phyloP scores from a whole-genome alignment of 1,140 invertebrate species.

The Nasonia vitripennis region DNA sequence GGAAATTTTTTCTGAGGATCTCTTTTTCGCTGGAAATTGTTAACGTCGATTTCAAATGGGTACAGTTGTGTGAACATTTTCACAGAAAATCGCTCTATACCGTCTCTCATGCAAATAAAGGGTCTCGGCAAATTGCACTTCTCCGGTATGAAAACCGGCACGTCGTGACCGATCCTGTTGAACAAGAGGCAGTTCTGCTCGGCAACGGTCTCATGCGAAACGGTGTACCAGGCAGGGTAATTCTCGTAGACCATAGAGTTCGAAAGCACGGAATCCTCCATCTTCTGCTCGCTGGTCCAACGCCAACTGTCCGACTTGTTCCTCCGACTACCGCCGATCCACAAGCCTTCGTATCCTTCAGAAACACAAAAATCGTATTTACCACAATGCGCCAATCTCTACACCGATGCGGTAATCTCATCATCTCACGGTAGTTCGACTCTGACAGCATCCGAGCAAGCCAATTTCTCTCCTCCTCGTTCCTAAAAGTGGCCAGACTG shows the following conservation, averaged over 20 bases:
- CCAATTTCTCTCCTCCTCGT: slow-evolving; percentile 49
- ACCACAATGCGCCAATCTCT: no score
- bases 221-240: slow-evolving; percentile 48
- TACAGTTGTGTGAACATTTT: slow-evolving; percentile 3
- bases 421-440: slow-evolving; percentile 56
- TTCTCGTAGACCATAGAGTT: slow-evolving; percentile 18
- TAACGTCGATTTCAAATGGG: slow-evolving; percentile 7
- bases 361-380: no score
- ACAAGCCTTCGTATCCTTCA: slow-evolving; percentile 55
- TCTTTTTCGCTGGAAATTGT: slow-evolving; percentile 19
- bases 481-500: slow-evolving; percentile 42
- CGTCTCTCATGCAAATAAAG: slow-evolving; percentile 53
- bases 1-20: slow-evolving; percentile 18
- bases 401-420: background rate
- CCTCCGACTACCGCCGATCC: slow-evolving; percentile 54
- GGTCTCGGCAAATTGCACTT: slow-evolving; percentile 49
- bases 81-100: background rate
- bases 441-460: slow-evolving; percentile 54
- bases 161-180: slow-evolving; percentile 52
- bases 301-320: slow-evolving; percentile 42
- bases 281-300: slow-evolving; percentile 37
- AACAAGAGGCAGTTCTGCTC: slow-evolving; percentile 55
- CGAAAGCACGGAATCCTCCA: slow-evolving; percentile 9
- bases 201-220: background rate
- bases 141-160: slow-evolving; percentile 48